Percentiles rank a stretch among this genome's conserved stretches.
phyloP scores from a whole-genome alignment of 2,888 invertebrate species.

The Cephus runcator region DNA sequence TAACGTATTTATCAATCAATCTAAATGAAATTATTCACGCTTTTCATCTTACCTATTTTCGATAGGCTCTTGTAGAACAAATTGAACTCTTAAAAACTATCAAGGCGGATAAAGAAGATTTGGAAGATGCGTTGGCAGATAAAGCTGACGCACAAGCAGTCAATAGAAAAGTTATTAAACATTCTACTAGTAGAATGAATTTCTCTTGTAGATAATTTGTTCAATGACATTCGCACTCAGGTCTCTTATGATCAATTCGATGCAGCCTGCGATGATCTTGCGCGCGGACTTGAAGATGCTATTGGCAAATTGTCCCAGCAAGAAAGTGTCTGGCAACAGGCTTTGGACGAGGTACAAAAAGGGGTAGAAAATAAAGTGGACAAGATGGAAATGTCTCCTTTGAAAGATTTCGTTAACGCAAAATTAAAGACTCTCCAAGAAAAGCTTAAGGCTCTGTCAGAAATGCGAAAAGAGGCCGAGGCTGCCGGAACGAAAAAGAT shows the following conservation, averaged over 20 bases:
- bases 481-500: slow-evolving; percentile 80
- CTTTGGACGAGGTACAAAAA: slow-evolving; percentile 75
- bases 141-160: slow-evolving; percentile 78
- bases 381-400: slow-evolving; percentile 73
- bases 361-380: slow-evolving; percentile 76
- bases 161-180: slow-evolving; percentile 72
- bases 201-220: not conserved
- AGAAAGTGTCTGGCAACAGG: slow-evolving; percentile 75
- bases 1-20: slow-evolving; percentile 62
- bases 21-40: not conserved
- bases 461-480: slow-evolving; percentile 72
- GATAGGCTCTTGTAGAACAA: slow-evolving; percentile 73
- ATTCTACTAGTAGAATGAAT: not conserved
- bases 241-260: slow-evolving; percentile 77
- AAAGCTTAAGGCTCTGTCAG: slow-evolving; percentile 71
- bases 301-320: slow-evolving; percentile 72
- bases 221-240: slow-evolving; percentile 18
- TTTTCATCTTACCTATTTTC: not conserved
- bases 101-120: slow-evolving; percentile 78
- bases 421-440: slow-evolving; percentile 73
- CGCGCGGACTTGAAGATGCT: slow-evolving; percentile 74
- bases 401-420: slow-evolving; percentile 74
- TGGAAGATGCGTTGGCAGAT: slow-evolving; percentile 78
- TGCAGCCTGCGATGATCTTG: slow-evolving; percentile 74
- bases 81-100: slow-evolving; percentile 74